A percentile compares a stretch with the other conserved stretches of the same genome.
Evolutionary conservation across 2,888 invertebrate species (phyloP).

Genomic region (Elegia similella): DNA sequence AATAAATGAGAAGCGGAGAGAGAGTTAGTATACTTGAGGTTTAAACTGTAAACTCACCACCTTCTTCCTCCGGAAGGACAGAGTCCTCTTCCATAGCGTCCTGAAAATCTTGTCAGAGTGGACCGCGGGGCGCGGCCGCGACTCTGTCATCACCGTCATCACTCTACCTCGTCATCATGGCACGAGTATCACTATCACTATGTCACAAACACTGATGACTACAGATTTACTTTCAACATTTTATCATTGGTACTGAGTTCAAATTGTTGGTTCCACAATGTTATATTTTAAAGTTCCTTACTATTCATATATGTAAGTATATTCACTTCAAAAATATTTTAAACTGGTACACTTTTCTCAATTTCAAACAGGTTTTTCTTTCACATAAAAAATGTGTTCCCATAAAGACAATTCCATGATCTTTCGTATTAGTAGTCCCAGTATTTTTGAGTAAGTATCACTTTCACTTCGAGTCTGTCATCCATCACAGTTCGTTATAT

Average conservation of each 20-base stretch:
- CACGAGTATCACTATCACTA: conserved; percentile 27
- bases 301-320: no score
- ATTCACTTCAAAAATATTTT: no score
- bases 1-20: background rate
- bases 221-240: background rate
- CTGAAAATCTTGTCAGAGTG: conserved; percentile 57
- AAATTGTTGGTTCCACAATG: no score
- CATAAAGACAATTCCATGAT: no score
- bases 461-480: no score
- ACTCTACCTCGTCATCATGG: conserved; percentile 33
- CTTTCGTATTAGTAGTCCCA: no score
- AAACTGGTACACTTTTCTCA: no score
- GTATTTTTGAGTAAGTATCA: no score
- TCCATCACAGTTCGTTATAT: no score
- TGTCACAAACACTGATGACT: background rate
- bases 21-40: background rate
- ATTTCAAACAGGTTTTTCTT: no score
- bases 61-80: conserved; percentile 68
- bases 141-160: conserved; percentile 74
- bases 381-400: no score
- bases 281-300: no score
- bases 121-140: conserved; percentile 47
- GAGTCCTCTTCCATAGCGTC: conserved; percentile 66
- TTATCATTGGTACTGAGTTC: background rate
- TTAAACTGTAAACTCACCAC: conserved; percentile 36